These are phyloP conservation scores for Phoenicopterus ruber DNA, from an alignment of 2,113 vertebrate species.

Conservation along the genomic window DNA sequence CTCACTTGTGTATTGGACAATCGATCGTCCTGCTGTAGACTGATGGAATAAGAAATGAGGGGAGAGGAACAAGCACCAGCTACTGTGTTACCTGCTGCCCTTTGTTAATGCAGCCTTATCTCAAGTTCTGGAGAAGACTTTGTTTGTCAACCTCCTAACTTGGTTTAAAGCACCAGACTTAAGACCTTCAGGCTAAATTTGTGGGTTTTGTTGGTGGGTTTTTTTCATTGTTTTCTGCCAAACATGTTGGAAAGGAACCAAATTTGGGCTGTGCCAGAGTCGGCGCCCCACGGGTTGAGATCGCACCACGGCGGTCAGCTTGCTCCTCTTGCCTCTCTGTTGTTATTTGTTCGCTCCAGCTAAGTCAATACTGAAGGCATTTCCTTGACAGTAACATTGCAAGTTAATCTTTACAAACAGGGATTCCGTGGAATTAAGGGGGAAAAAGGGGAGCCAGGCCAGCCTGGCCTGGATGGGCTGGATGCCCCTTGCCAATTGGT, in stretches of 20 bases:
- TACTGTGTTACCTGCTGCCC: neutral
- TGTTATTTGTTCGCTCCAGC: conserved; percentile 63
- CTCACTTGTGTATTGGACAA: conserved; percentile 72
- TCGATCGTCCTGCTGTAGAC: conserved; percentile 44
- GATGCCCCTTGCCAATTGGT: conserved; percentile 99
- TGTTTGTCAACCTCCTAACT: neutral
- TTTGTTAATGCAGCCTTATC: neutral
- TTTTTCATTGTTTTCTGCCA: neutral
- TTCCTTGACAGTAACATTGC: conserved; percentile 88
- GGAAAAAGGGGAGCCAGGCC: conserved; percentile 99
- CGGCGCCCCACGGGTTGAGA: neutral
- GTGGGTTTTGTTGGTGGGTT: neutral
- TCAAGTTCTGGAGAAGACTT: neutral
- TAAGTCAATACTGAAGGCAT: conserved; percentile 57
- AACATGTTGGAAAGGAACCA: neutral
- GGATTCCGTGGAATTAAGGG: conserved; percentile 99
- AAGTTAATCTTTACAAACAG: conserved; percentile 99
- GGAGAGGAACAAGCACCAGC: conserved; percentile 75
- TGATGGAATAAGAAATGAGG: conserved; percentile 42
- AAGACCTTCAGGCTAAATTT: neutral
- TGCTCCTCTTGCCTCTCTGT: conserved; percentile 73
- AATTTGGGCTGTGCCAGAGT: neutral
- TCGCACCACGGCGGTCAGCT: neutral
- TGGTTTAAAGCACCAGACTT: neutral
- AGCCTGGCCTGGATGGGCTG: conserved; percentile 99